Conservation (phyloP, 2,888 invertebrate genomes). For the Schizaphis graminum region DNA sequence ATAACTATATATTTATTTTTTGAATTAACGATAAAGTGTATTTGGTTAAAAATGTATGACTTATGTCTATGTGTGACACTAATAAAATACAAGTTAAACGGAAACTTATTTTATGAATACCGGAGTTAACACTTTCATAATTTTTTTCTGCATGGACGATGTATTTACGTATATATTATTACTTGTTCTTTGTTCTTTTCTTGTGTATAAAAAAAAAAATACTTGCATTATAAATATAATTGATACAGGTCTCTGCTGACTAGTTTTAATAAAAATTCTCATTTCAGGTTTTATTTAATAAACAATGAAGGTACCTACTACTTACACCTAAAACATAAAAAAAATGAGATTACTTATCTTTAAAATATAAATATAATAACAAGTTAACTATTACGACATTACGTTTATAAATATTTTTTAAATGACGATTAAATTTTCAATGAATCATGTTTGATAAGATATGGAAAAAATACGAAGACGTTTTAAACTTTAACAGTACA, state of each 20-base stretch:
- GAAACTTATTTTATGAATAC: slow-evolving; percentile 38
- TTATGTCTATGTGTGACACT: background rate
- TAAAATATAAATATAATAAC: background rate
- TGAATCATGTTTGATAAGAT: background rate
- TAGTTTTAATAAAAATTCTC: slow-evolving; percentile 48
- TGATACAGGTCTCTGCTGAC: slow-evolving; percentile 36
- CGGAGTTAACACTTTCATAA: slow-evolving; percentile 26
- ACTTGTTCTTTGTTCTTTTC: slow-evolving; percentile 29
- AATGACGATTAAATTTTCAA: background rate
- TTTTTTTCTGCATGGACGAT: background rate
- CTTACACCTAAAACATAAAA: background rate
- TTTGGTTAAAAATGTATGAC: background rate
- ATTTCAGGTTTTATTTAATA: slow-evolving; percentile 44
- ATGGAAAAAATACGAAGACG: background rate
- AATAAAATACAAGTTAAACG: background rate
- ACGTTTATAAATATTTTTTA: background rate
- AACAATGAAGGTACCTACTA: background rate
- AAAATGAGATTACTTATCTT: background rate
- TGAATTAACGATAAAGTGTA: background rate
- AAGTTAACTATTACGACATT: background rate
- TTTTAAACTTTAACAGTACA: background rate
- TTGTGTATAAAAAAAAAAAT: slow-evolving; percentile 38
- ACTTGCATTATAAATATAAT: slow-evolving; percentile 21
- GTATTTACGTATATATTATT: background rate
- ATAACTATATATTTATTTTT: background rate